Evolutionary conservation across 2,113 vertebrate genomes (phyloP).

Genomic region (Entomyzon cyanotis): DNA sequence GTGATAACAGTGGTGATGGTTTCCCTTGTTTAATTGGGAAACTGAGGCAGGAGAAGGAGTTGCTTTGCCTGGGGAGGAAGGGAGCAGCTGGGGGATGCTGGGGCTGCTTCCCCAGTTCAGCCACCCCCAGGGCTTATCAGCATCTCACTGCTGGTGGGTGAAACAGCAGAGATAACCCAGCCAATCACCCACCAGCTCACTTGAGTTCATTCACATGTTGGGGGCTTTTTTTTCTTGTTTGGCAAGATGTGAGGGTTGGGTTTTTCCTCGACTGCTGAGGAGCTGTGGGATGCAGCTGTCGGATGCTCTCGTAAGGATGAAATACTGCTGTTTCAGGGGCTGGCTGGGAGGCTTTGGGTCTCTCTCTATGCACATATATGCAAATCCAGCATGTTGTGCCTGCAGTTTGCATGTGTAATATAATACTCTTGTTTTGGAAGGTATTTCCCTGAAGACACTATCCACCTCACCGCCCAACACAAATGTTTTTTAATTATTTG

Average conservation of each 20-base stretch:
- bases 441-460: background rate
- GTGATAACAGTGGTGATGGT: background rate
- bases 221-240: background rate
- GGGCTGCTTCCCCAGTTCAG: background rate
- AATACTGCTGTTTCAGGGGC: background rate
- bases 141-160: background rate
- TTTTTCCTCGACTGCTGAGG: background rate
- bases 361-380: background rate
- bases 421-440: background rate
- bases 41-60: background rate
- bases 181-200: background rate
- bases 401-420: background rate
- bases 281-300: background rate
- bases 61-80: background rate
- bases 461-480: background rate
- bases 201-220: background rate
- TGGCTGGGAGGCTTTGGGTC: background rate
- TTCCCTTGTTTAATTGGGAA: background rate
- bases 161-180: background rate
- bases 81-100: fast-evolving
- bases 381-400: background rate
- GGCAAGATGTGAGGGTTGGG: background rate
- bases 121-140: background rate
- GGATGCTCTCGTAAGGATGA: background rate
- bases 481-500: background rate